phyloP scores from a whole-genome alignment of 1,140 invertebrate species.

The Chelonus insularis region DNA sequence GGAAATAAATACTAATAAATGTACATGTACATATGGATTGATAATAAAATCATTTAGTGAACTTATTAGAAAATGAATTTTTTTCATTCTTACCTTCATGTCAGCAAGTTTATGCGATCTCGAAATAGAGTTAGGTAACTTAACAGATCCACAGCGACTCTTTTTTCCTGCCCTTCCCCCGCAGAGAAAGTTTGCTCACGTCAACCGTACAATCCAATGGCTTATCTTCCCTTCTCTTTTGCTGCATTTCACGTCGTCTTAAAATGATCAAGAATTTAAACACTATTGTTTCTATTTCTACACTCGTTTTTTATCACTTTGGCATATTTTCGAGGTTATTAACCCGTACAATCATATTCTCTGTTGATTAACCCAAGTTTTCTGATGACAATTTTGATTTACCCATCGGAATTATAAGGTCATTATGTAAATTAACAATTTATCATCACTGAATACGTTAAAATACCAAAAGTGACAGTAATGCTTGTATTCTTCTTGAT shows the following conservation, averaged over 20 bases:
- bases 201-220: background rate
- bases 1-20: too few species aligned
- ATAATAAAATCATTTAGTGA: background rate
- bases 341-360: too few species aligned
- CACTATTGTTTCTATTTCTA: background rate
- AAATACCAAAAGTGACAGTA: too few species aligned
- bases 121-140: slow-evolving; percentile 1
- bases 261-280: background rate
- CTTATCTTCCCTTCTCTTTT: slow-evolving; percentile 2
- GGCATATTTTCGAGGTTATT: too few species aligned
- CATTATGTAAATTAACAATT: too few species aligned
- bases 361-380: too few species aligned
- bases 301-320: too few species aligned
- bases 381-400: too few species aligned
- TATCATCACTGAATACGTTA: too few species aligned
- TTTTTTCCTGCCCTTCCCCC: slow-evolving; percentile 1
- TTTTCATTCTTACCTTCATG: background rate
- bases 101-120: background rate
- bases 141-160: background rate
- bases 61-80: background rate
- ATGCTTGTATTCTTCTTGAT: too few species aligned
- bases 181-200: background rate
- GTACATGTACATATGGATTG: background rate
- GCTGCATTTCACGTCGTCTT: background rate
- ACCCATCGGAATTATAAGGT: too few species aligned